phyloP scores from a whole-genome alignment of 2,797 vertebrate species.

The Macropodus opercularis region DNA sequence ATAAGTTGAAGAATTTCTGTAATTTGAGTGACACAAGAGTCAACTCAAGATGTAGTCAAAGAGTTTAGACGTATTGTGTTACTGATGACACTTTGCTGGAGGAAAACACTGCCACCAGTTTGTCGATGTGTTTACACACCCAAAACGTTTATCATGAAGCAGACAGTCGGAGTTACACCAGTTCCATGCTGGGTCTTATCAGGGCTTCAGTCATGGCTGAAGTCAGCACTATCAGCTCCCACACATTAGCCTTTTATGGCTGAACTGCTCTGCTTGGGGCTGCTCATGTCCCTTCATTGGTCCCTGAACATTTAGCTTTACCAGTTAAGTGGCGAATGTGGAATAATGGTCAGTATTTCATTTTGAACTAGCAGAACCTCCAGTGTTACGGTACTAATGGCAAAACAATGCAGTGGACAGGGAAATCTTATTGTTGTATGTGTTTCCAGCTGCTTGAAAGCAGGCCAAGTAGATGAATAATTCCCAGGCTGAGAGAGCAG shows the following conservation, averaged over 20 bases:
- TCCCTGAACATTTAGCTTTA: neutral
- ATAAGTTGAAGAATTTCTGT: no score
- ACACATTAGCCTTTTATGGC: constrained; percentile 42
- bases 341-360: neutral
- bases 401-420: no score
- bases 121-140: constrained; percentile 55
- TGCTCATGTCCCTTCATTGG: neutral
- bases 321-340: neutral
- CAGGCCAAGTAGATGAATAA: no score
- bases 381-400: no score
- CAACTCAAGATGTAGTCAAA: no score
- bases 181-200: constrained; percentile 60
- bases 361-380: no score
- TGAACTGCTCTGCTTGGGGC: constrained; percentile 1
- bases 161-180: constrained; percentile 41
- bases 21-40: no score
- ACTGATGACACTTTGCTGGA: no score
- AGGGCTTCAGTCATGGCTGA: constrained; percentile 15
- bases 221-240: constrained; percentile 49
- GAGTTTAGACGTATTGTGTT: no score
- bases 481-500: no score
- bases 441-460: no score
- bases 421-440: no score
- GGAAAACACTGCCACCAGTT: constrained; percentile 13
- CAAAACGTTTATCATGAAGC: constrained; percentile 63